phyloP scores from a whole-genome alignment of 1,140 invertebrate genomes.

The Meloidogyne chitwoodi region DNA sequence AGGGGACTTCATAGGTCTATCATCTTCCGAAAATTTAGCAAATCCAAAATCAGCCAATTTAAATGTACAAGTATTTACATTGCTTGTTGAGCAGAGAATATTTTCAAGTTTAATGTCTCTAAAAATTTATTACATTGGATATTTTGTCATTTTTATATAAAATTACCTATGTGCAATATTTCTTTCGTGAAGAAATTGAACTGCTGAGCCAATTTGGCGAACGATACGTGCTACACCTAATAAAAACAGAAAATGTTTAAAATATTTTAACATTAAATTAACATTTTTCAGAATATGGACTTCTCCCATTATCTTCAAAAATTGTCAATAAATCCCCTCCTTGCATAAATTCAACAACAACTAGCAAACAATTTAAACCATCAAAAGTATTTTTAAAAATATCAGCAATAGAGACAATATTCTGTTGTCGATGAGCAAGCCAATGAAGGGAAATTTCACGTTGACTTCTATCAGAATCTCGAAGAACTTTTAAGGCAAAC shows the following conservation, averaged over 20 bases:
- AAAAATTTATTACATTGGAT: no score
- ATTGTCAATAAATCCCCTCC: conserved; percentile 84
- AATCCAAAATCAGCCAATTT: conserved; percentile 99
- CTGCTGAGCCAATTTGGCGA: conserved; percentile 90
- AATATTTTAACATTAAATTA: background rate
- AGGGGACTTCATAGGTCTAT: conserved; percentile 81
- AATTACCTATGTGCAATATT: conserved; percentile 90
- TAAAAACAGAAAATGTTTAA: background rate
- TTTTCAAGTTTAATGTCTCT: conserved; percentile 77
- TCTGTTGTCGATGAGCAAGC: conserved; percentile 78
- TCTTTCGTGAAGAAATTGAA: conserved; percentile 84
- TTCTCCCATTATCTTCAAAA: conserved; percentile 51
- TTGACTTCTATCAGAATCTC: conserved; percentile 83
- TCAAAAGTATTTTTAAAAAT: conserved; percentile 92
- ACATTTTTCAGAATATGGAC: conserved; percentile 52
- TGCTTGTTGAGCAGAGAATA: conserved; percentile 71
- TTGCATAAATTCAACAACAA: conserved; percentile 98
- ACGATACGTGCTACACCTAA: conserved; percentile 85
- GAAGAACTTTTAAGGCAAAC: conserved; percentile 83
- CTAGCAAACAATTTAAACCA: conserved; percentile 81
- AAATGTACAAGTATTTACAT: conserved; percentile 69
- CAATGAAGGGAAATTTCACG: conserved; percentile 93
- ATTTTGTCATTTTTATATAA: no score
- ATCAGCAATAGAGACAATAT: conserved; percentile 88
- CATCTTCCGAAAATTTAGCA: conserved; percentile 82